Evolutionary conservation across 2,113 vertebrate species (phyloP).

Genomic region (Morone saxatilis): DNA sequence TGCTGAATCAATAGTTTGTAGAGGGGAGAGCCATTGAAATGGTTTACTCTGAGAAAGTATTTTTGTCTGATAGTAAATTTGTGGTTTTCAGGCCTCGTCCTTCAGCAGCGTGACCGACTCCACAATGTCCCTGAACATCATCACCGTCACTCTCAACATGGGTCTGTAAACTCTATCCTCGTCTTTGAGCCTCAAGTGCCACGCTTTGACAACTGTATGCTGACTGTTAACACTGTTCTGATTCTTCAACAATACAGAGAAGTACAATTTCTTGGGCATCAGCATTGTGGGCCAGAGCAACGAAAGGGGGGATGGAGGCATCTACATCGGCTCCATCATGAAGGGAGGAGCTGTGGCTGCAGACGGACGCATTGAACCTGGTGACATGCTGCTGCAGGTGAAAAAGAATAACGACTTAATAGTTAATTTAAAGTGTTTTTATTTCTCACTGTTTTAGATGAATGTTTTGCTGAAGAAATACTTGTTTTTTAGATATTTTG

Average conservation of each 20-base stretch:
- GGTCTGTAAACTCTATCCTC: slow-evolving; percentile 79
- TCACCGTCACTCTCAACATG: slow-evolving; percentile 94
- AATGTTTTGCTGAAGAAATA: background rate
- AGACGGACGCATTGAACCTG: slow-evolving; percentile 92
- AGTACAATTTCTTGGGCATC: slow-evolving; percentile 94
- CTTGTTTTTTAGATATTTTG: background rate
- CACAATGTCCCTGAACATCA: slow-evolving; percentile 94
- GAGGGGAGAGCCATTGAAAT: background rate
- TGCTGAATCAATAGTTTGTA: background rate
- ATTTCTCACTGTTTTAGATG: background rate
- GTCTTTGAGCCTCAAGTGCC: background rate
- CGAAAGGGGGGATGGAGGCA: slow-evolving; percentile 91
- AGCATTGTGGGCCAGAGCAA: slow-evolving; percentile 95
- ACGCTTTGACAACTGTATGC: background rate
- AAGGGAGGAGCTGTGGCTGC: slow-evolving; percentile 93
- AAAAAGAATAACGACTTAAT: background rate
- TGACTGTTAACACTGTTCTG: background rate
- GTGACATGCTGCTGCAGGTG: slow-evolving; percentile 94
- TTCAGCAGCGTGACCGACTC: slow-evolving; percentile 94
- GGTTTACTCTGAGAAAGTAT: background rate
- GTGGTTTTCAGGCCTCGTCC: slow-evolving; percentile 82
- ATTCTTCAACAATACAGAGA: slow-evolving; percentile 82
- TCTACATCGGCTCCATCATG: slow-evolving; percentile 96
- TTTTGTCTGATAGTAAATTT: background rate
- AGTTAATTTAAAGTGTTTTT: background rate